Conservation (phyloP, 2,888 invertebrate genomes). For the Euplagia quadripunctaria region DNA sequence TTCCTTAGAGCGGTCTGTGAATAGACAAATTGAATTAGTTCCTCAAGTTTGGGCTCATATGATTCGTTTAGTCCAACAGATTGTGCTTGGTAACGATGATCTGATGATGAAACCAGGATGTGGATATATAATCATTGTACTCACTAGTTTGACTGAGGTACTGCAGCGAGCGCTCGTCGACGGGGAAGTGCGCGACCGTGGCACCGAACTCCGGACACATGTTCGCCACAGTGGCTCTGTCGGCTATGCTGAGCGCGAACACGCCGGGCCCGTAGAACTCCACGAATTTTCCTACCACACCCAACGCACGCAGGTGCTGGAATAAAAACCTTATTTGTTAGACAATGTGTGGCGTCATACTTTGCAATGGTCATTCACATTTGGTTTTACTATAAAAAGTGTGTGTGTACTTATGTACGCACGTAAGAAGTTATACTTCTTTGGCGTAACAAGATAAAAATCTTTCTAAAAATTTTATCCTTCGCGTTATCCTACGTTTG, state of each 20-base stretch:
- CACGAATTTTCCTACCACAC: conserved; percentile 99
- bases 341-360: too few species aligned
- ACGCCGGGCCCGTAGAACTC: conserved; percentile 99
- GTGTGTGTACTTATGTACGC: too few species aligned
- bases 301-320: conserved; percentile 95
- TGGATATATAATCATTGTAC: conserved; percentile 33
- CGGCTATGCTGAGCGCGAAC: conserved; percentile 96
- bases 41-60: neutral
- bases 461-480: too few species aligned
- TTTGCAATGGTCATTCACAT: too few species aligned
- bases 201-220: conserved; percentile 99
- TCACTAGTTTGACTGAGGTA: conserved; percentile 91
- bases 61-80: too few species aligned
- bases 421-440: too few species aligned
- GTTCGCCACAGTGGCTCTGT: conserved; percentile 98
- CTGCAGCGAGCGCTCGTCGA: conserved; percentile 93
- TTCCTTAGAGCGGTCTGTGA: conserved; percentile 92
- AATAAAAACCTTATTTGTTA: neutral
- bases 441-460: too few species aligned
- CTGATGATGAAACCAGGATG: too few species aligned
- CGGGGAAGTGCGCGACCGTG: conserved; percentile 98
- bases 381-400: too few species aligned
- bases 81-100: too few species aligned
- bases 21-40: neutral
- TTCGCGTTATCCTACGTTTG: too few species aligned